phyloP scores from a whole-genome alignment of 2,113 vertebrate genomes.

The Heterocephalus glaber region DNA sequence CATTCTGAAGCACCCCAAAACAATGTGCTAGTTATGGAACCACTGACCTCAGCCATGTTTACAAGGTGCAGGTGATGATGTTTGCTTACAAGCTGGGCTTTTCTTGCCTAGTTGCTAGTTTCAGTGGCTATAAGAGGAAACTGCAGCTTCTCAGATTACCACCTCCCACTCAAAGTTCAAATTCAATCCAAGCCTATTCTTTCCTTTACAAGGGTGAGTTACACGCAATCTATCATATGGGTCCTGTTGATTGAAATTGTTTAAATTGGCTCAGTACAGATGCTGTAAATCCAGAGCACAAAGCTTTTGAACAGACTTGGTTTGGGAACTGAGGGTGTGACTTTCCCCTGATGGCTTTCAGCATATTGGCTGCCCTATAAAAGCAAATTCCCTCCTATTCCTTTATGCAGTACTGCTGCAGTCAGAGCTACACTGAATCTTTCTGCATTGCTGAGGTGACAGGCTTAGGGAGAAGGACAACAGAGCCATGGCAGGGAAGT shows the following conservation, averaged over 20 bases:
- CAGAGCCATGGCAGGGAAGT: accelerated
- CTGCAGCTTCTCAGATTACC: background rate
- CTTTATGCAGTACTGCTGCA: background rate
- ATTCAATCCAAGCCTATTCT: slow-evolving; percentile 16
- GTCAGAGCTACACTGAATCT: background rate
- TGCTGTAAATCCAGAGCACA: slow-evolving; percentile 55
- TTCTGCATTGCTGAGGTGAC: too few species aligned
- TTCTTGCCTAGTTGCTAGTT: background rate
- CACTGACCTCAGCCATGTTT: background rate
- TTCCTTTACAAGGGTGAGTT: slow-evolving; percentile 34
- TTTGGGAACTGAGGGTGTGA: slow-evolving; percentile 60
- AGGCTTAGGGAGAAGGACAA: accelerated
- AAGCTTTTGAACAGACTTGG: background rate
- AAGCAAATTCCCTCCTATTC: slow-evolving; percentile 13
- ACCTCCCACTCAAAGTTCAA: background rate
- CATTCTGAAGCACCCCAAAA: too few species aligned
- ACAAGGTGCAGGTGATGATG: background rate
- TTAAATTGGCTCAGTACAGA: slow-evolving; percentile 73
- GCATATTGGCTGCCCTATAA: slow-evolving; percentile 53
- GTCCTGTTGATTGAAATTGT: slow-evolving; percentile 72
- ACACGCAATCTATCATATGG: slow-evolving; percentile 58
- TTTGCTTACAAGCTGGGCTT: background rate
- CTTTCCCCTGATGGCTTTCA: slow-evolving; percentile 67
- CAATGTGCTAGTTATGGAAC: background rate
- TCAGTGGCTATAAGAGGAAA: slow-evolving; percentile 18